Evolutionary conservation across 2,113 vertebrate genomes (phyloP).

Genomic region (Oncorhynchus nerka): DNA sequence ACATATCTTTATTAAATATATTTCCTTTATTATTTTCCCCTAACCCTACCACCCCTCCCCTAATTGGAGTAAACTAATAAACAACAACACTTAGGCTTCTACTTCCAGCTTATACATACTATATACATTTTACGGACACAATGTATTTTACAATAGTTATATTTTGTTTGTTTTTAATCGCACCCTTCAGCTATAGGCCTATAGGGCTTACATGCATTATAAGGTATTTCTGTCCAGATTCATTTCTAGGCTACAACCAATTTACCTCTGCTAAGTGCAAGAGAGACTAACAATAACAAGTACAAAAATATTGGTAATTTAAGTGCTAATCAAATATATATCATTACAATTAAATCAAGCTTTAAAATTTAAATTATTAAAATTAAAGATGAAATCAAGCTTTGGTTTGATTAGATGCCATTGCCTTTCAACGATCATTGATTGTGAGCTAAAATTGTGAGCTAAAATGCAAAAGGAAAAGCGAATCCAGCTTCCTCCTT

Average conservation of each 20-base stretch:
- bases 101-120: too few relatives aligned
- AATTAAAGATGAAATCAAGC: not conserved
- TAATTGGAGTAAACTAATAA: too few relatives aligned
- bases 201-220: too few relatives aligned
- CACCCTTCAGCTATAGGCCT: too few relatives aligned
- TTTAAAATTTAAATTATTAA: too few relatives aligned
- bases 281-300: conserved; percentile 13
- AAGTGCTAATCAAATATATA: conserved; percentile 11
- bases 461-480: conserved; percentile 8
- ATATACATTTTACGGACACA: too few relatives aligned
- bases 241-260: not conserved
- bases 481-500: not conserved
- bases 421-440: conserved; percentile 1
- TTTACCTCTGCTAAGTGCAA: not conserved
- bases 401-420: not conserved
- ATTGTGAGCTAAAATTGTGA: conserved; percentile 28
- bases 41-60: too few relatives aligned
- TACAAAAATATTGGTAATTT: not conserved
- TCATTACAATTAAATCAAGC: not conserved
- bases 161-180: too few relatives aligned
- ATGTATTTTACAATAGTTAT: too few relatives aligned
- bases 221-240: not conserved
- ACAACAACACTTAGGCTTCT: too few relatives aligned
- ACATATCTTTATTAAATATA: too few relatives aligned
- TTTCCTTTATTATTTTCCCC: too few relatives aligned